Conservation (phyloP, 2,113 vertebrate genomes). For the Puntigrus tetrazona region DNA sequence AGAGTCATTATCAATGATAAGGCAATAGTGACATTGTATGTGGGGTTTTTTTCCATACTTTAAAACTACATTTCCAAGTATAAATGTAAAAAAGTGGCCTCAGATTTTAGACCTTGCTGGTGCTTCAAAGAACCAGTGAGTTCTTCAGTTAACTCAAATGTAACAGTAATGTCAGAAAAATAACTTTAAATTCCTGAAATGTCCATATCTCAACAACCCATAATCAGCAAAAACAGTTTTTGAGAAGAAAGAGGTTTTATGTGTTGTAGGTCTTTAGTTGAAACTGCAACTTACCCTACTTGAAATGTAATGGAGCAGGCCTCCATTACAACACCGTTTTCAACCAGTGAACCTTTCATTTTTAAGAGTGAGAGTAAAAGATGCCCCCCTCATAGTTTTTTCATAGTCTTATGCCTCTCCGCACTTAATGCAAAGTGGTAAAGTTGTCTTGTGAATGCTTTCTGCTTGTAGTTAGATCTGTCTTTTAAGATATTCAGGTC, state of each 20-base stretch:
- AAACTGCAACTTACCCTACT: background rate
- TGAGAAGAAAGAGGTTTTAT: no score
- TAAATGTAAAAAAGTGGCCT: no score
- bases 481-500: background rate
- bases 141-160: background rate
- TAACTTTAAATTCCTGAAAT: background rate
- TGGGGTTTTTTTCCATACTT: no score
- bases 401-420: background rate
- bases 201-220: background rate
- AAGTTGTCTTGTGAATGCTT: background rate
- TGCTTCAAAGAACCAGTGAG: background rate
- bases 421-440: background rate
- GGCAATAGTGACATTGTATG: no score
- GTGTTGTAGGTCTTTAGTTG: background rate
- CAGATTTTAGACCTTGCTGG: background rate
- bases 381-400: background rate
- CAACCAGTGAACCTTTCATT: background rate
- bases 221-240: background rate
- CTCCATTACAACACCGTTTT: background rate
- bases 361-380: background rate
- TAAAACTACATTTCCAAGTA: no score
- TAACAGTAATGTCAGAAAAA: background rate
- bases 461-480: background rate
- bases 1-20: background rate
- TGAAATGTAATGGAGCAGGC: background rate